These are phyloP conservation scores for Coreius guichenoti DNA, from an alignment of 2,797 vertebrate genomes.

Conservation along the genomic window DNA sequence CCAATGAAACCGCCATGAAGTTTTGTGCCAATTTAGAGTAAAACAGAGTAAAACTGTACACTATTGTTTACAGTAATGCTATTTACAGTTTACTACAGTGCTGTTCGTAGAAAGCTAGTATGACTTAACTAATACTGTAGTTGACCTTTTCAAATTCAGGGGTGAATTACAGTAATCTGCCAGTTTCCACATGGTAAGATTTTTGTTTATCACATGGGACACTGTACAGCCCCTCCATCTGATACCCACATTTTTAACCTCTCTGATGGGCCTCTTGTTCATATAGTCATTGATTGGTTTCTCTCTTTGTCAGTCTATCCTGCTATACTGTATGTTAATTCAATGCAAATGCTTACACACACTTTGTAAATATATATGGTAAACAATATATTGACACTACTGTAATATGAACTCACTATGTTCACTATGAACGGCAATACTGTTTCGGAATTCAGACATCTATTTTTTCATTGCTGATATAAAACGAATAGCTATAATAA, in stretches of 20 bases:
- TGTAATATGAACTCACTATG: not conserved
- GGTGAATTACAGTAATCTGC: not conserved
- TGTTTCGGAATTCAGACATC: not conserved
- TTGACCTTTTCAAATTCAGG: not conserved
- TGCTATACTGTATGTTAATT: not conserved
- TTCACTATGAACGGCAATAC: not conserved
- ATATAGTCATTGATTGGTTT: not conserved
- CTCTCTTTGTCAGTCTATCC: not conserved
- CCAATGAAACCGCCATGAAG: not conserved
- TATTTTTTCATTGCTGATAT: not conserved
- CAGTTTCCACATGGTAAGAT: not conserved
- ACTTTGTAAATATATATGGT: not conserved
- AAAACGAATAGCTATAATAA: not conserved
- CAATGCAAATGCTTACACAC: not conserved
- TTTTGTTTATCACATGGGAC: not conserved
- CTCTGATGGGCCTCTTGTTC: not conserved
- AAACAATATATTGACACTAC: not conserved
- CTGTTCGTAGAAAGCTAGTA: not conserved
- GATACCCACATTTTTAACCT: not conserved
- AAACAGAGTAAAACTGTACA: not conserved
- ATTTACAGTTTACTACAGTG: not conserved
- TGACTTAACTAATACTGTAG: not conserved
- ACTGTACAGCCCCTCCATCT: not conserved
- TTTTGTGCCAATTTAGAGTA: not conserved
- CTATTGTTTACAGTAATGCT: not conserved